Evolutionary conservation across 2,113 vertebrate genomes (phyloP).

Genomic region (Cyanoramphus novaezelandiae): DNA sequence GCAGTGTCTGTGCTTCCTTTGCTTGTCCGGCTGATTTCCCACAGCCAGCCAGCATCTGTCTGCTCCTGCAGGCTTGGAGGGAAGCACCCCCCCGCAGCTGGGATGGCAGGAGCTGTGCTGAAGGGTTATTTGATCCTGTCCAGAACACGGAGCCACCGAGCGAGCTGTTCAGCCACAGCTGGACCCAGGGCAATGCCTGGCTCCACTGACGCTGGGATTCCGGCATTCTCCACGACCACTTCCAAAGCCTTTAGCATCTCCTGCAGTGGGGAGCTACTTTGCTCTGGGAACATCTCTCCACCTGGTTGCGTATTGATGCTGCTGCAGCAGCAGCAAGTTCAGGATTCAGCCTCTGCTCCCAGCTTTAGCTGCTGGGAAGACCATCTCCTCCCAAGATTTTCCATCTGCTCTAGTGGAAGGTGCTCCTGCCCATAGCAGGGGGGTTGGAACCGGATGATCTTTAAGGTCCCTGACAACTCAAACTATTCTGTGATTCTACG

Average conservation of each 20-base stretch:
- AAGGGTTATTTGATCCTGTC: not conserved
- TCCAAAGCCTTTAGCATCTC: not conserved
- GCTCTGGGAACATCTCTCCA: not conserved
- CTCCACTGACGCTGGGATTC: not conserved
- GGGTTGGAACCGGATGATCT: not conserved
- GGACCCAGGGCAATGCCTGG: not conserved
- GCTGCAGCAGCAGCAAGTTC: not conserved
- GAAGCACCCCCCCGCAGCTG: fast-evolving
- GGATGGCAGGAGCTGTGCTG: not conserved
- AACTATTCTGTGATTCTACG: not conserved
- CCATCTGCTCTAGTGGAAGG: not conserved
- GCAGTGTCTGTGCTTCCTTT: not conserved
- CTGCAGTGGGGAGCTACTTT: not conserved
- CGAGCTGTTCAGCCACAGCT: not conserved
- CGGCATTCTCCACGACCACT: not conserved
- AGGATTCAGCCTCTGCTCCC: not conserved
- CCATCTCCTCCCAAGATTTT: not conserved
- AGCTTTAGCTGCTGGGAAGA: not conserved
- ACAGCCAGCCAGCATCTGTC: fast-evolving
- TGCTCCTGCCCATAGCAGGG: not conserved
- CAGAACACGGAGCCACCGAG: fast-evolving
- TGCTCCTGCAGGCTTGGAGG: not conserved
- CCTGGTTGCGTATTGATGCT: fast-evolving
- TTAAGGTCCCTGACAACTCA: not conserved
- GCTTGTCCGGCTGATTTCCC: not conserved